Base-by-base conservation (phyloP, 2,888 invertebrate genomes). In the Listrodromus nycthemerus region DNA sequence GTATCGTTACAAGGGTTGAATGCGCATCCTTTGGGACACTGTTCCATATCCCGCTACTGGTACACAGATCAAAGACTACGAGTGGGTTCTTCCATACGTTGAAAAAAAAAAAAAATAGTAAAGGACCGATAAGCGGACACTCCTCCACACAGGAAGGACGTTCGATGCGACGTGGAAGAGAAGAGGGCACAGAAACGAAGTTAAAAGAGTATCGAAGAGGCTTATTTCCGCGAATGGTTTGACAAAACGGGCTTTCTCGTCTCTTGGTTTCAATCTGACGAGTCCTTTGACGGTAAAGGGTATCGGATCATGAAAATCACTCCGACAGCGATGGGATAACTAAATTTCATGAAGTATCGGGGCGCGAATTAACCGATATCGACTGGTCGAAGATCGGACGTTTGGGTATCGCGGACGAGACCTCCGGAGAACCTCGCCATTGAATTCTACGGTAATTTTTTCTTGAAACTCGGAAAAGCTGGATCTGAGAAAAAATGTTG, bases 11-110 rank as follows among this genome's bases (percentile, higher is more conserved):
- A 75, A 70, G 71, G 75, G 84, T 55, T 41, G 75, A 76, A 82
- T 70, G 75, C 69, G 71, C 78, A 78, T 79, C 78, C 78, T 82
- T 71, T 70, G 71, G 76, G 79, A 75, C 50, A 58, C 63, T 19
- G 61, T 58, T 30, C 65, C 55, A 45, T 67, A 50, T 63, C 71
- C 66, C 52, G 3, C 50, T 5, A 10, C 33, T 69, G 21, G 33
- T 19, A 13, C 21, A 41, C 52, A 74, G 77, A 80, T 83, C 80
- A 80, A 80, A 80, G 73, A 80, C 76, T 48, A 19, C 50, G 73
- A 73, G 58, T 67, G 58, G 67, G 37, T 61, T 80, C 55, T 48
- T 73, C 52, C 66, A 50, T 67, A 74, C 61, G 66, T 19, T 45
- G 16, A 30, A 45, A 33, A 33, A 71, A 33, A 65, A n/a, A 61